A percentile compares a stretch with the other conserved stretches of the same genome.
phyloP scores from a whole-genome alignment of 2,113 vertebrate genomes.

The Theristicus caerulescens region DNA sequence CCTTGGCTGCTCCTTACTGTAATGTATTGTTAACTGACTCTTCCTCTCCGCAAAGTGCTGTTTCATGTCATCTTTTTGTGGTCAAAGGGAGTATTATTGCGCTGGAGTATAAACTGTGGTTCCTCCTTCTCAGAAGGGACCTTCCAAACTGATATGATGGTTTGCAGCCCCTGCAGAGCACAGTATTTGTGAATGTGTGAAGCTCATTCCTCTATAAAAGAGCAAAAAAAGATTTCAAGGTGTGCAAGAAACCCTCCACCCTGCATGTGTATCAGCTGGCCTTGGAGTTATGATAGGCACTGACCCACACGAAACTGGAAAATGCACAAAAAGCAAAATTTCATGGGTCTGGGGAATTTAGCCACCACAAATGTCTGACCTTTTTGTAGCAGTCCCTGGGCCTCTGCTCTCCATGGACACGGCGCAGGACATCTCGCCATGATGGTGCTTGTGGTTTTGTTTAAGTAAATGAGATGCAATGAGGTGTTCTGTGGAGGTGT shows the following conservation, averaged over 20 bases:
- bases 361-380: rapidly evolving
- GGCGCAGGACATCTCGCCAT: rapidly evolving
- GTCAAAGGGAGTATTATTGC: not conserved
- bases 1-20: not conserved
- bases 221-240: not conserved
- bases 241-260: not conserved
- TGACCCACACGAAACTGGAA: not conserved
- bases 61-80: slow-evolving; percentile 28
- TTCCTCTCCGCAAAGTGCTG: not conserved
- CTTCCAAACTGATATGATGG: not conserved
- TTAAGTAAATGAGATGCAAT: not conserved
- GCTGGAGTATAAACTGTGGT: not conserved
- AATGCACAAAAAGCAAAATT: not conserved
- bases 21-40: not conserved
- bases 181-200: not conserved
- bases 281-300: not conserved
- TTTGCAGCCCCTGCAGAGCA: not conserved
- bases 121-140: not conserved
- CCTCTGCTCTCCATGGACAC: rapidly evolving
- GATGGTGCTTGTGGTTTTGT: not conserved
- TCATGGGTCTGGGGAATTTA: not conserved
- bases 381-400: not conserved
- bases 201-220: not conserved
- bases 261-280: rapidly evolving
- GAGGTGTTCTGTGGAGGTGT: not conserved